Conservation (phyloP, 2,888 invertebrate species). For the Mesorhabditis belari region DNA sequence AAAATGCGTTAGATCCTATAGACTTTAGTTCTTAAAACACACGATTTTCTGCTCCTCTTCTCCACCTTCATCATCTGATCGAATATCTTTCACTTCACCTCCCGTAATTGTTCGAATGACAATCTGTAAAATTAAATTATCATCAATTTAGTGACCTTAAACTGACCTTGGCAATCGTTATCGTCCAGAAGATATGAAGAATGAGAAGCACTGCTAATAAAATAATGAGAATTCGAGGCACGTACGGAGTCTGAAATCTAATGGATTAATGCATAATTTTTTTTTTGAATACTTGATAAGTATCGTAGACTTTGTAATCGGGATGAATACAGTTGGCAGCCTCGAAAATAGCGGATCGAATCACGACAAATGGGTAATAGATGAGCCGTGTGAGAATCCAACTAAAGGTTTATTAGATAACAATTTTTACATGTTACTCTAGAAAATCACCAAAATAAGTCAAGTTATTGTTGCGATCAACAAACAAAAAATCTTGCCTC, state of each 20-base stretch:
- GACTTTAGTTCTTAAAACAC: not conserved
- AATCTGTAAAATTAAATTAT: too few species aligned
- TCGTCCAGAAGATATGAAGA: constrained; percentile 49
- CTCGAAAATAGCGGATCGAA: constrained; percentile 39
- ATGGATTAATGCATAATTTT: not conserved
- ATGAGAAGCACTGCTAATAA: constrained; percentile 32
- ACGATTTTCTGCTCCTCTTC: constrained; percentile 14
- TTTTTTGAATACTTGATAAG: constrained; percentile 14
- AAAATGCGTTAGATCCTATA: too few species aligned
- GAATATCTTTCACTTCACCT: constrained; percentile 25
- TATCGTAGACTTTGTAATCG: constrained; percentile 35
- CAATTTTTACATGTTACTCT: not conserved
- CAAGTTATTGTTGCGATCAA: too few species aligned
- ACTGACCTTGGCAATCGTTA: constrained; percentile 35
- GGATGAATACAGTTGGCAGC: constrained; percentile 44
- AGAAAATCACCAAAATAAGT: too few species aligned
- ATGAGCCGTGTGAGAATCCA: constrained; percentile 44
- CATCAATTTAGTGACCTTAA: too few species aligned
- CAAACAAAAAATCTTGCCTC: constrained; percentile 15
- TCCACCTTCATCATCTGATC: constrained; percentile 27
- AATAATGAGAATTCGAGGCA: constrained; percentile 40
- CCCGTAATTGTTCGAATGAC: constrained; percentile 15
- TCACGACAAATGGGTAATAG: constrained; percentile 43
- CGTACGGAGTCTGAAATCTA: constrained; percentile 33
- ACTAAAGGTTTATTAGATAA: too few species aligned